Conservation (phyloP, 2,797 vertebrate species). For the Melanotaenia pygmaea region DNA sequence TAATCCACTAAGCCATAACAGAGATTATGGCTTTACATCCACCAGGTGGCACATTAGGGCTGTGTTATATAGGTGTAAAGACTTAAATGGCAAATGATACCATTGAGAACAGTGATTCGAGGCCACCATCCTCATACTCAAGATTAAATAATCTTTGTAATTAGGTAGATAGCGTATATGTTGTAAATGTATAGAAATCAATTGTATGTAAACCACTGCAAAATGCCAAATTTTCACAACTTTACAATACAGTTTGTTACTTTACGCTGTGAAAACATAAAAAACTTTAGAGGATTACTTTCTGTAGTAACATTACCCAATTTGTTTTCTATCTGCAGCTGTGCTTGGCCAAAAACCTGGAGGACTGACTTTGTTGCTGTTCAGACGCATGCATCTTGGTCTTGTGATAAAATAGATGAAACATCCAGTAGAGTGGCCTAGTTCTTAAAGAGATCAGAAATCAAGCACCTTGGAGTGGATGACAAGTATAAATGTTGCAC, state of each 20-base stretch:
- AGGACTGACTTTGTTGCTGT: constrained; percentile 32
- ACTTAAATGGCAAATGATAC: constrained; percentile 9
- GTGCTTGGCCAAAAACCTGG: constrained; percentile 25
- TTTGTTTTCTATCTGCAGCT: constrained; percentile 36
- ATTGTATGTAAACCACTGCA: constrained; percentile 3
- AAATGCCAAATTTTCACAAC: constrained; percentile 1
- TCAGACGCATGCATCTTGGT: constrained; percentile 32
- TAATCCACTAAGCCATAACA: neutral
- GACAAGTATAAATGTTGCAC: constrained; percentile 12
- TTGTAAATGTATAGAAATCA: neutral
- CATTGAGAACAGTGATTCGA: constrained; percentile 5
- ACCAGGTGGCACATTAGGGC: constrained; percentile 71
- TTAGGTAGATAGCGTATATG: neutral
- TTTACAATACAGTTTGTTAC: neutral
- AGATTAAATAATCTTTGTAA: neutral
- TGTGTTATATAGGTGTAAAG: constrained; percentile 11
- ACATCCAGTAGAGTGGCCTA: constrained; percentile 24
- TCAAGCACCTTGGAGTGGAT: constrained; percentile 1
- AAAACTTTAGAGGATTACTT: constrained; percentile 4
- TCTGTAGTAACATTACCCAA: constrained; percentile 17
- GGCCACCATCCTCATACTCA: neutral
- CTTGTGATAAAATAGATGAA: constrained; percentile 29
- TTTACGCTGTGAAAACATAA: neutral
- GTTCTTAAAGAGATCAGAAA: constrained; percentile 17
- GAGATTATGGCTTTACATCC: constrained; percentile 28